Percentiles rank a stretch among this genome's conserved stretches.
These are phyloP conservation scores for Philantomba maxwellii DNA, from an alignment of 2,113 vertebrate genomes.

Conservation along the genomic window DNA sequence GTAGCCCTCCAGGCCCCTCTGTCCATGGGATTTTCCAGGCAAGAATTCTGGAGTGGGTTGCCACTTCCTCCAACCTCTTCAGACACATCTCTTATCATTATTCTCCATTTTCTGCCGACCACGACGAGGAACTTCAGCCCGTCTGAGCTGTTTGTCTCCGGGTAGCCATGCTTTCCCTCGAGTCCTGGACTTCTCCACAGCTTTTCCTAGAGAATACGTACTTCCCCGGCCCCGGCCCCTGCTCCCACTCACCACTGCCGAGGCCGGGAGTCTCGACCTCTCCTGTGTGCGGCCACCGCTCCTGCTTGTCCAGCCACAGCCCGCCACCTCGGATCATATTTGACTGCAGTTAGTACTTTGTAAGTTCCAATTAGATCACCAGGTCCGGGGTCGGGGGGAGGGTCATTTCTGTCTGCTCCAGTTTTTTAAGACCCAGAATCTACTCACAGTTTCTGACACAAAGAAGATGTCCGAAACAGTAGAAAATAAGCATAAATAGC, in stretches of 20 bases:
- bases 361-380: background rate
- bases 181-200: background rate
- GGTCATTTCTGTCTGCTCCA: background rate
- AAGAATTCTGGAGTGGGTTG: background rate
- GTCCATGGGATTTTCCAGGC: background rate
- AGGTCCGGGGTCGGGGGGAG: background rate
- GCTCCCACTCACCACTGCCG: fast-evolving
- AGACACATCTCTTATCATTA: background rate
- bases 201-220: background rate
- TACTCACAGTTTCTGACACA: background rate
- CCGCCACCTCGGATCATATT: background rate
- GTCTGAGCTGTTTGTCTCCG: background rate
- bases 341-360: background rate
- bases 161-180: fast-evolving
- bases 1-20: background rate
- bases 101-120: background rate
- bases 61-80: background rate
- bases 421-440: background rate
- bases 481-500: background rate
- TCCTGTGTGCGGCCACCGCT: fast-evolving
- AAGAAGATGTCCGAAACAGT: background rate
- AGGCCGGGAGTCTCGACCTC: background rate
- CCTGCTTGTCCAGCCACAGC: background rate
- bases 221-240: fast-evolving
- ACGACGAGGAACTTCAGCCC: background rate